A percentile compares a stretch with the other conserved stretches of the same genome.
phyloP scores from a whole-genome alignment of 2,113 vertebrate genomes.

The Oophaga pumilio region DNA sequence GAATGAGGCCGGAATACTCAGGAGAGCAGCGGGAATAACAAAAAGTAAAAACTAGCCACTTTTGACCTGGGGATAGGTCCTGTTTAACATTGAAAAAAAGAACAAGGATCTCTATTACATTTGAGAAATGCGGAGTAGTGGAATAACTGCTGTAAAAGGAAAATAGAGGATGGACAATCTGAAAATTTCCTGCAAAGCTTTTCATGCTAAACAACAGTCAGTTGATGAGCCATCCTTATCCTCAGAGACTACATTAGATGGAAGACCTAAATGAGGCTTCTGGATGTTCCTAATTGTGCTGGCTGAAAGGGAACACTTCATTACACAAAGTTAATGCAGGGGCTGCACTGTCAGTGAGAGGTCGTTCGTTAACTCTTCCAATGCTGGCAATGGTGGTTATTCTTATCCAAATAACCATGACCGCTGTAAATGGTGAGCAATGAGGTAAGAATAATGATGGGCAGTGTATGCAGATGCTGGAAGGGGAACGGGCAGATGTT shows the following conservation, averaged over 20 bases:
- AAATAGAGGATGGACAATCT: not conserved
- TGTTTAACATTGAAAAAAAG: not conserved
- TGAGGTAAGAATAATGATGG: not conserved
- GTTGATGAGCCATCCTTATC: constrained; percentile 20
- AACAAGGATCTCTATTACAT: not conserved
- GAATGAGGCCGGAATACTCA: too few relatives aligned
- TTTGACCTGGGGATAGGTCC: too few relatives aligned
- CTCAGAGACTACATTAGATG: constrained; percentile 61
- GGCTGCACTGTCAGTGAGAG: constrained; percentile 21
- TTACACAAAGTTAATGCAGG: constrained; percentile 61
- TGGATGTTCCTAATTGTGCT: constrained; percentile 52
- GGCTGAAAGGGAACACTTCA: constrained; percentile 60
- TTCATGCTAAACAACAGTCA: not conserved
- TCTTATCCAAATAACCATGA: not conserved
- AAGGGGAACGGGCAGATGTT: not conserved
- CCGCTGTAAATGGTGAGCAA: not conserved
- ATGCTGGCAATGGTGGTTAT: not conserved
- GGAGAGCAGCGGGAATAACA: too few relatives aligned
- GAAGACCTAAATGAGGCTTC: constrained; percentile 57
- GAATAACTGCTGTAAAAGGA: not conserved
- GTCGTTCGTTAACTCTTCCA: constrained; percentile 7
- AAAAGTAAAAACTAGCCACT: too few relatives aligned
- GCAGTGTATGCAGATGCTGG: not conserved
- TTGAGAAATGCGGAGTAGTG: not conserved
- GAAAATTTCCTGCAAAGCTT: not conserved